These are phyloP conservation scores for Folsomia candida DNA, from an alignment of 2,888 invertebrate genomes.

Conservation along the genomic window DNA sequence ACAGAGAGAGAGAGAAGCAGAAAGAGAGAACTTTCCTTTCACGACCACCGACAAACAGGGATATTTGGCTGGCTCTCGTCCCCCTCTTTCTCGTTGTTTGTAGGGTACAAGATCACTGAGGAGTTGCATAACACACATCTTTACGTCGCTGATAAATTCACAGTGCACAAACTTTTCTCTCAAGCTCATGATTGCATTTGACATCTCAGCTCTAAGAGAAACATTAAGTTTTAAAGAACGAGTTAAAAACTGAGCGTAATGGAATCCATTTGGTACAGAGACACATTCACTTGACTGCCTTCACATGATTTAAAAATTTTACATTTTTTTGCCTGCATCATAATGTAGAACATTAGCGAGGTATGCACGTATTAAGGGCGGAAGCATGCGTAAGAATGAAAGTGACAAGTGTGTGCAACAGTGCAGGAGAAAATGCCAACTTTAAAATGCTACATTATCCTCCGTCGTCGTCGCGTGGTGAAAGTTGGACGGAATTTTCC, in stretches of 20 bases:
- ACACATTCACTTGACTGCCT: neutral
- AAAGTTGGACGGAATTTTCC: conserved; percentile 11
- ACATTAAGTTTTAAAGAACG: neutral
- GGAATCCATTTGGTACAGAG: neutral
- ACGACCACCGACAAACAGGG: neutral
- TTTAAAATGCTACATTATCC: neutral
- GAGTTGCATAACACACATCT: neutral
- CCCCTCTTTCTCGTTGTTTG: neutral
- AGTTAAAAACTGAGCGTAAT: neutral
- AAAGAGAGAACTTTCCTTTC: no score
- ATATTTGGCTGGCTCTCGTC: neutral
- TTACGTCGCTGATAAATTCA: neutral
- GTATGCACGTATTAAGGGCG: no score
- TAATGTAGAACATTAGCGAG: no score
- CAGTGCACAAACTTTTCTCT: no score
- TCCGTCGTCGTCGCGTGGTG: neutral
- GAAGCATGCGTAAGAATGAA: neutral
- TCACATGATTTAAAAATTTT: neutral
- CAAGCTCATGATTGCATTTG: neutral
- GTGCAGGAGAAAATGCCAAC: neutral
- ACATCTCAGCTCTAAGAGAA: neutral
- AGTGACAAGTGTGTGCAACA: neutral
- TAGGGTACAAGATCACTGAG: neutral
- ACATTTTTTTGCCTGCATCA: no score
- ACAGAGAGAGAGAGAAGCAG: neutral